Evolutionary conservation across 2,888 invertebrate genomes (phyloP), one percentile per base, ranked within the genome.

Genomic region (Monoplex corrugatus): DNA sequence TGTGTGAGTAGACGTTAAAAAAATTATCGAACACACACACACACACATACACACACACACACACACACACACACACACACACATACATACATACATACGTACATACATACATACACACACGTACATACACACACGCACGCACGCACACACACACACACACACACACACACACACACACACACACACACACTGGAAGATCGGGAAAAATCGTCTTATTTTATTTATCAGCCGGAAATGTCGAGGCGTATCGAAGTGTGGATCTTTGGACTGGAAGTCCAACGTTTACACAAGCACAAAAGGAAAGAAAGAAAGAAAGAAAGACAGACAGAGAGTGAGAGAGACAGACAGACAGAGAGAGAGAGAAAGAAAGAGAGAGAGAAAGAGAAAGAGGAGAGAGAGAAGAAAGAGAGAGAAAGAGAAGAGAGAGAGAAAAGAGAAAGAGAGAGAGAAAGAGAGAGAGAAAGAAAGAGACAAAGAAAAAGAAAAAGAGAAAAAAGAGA

Each of bases 91-190:
- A 75, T 28, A 75, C 75, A 75, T 28, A 75, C 75, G 28, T 28
- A 75, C 75, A 75, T 28, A 75, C 75, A 75, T 28, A 75, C 75
- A 75, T 35, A 75, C 28, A 75, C 8, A 16, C 28, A 8, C n/a
- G n/a, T n/a, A n/a, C 28, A 75, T 35, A 75, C 8, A 16, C 28
- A 8, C n/a, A 8, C 75, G 6, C 8, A 8, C 75, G 6, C 75
- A 32, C 28, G 8, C 75, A 6, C 75, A 6, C 28, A 10, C 32
- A 8, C 75, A 75, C 75, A 16, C 75, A 75, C 75, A 16, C 75
- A 75, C 75, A 75, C 75, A 75, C 75, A 75, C 75, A 75, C 75
- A 75, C 75, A 75, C 75, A 75, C 75, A 75, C 75, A 75, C 75
- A 75, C 75, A 75, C 75, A 75, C 75, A 75, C 75, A 75, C 75